Percentiles rank a stretch among this genome's conserved stretches.
Conservation (phyloP, 2,888 invertebrate genomes). For the Girardia tigrina region DNA sequence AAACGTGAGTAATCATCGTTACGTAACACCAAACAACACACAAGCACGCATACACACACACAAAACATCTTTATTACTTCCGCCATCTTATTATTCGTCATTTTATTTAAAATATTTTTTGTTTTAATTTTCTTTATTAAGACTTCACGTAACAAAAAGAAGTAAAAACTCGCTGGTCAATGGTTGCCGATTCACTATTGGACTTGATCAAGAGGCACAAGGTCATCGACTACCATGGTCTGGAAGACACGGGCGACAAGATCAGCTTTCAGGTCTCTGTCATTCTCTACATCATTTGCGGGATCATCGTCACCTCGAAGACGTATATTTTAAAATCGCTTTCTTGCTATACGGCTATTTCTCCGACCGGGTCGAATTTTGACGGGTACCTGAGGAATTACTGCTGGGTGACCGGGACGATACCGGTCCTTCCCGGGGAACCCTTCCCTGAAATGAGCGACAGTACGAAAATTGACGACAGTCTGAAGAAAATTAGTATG, state of each 20-base stretch:
- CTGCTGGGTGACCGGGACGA: neutral
- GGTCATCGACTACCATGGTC: neutral
- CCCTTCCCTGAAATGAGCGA: neutral
- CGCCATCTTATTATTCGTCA: neutral
- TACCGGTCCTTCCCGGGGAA: neutral
- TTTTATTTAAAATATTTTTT: neutral
- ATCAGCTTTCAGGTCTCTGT: neutral
- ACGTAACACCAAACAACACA: too few species aligned
- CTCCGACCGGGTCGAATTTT: neutral
- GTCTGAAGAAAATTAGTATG: neutral
- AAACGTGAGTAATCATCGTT: constrained; percentile 17
- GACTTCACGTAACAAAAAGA: neutral
- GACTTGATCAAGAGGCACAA: neutral
- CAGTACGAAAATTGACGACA: neutral
- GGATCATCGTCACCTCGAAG: neutral
- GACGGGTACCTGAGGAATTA: neutral
- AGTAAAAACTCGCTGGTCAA: neutral
- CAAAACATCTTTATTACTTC: neutral
- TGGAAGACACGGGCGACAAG: neutral
- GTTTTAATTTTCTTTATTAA: neutral
- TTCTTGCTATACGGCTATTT: neutral
- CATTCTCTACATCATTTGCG: neutral
- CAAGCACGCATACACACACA: neutral
- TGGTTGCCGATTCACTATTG: neutral
- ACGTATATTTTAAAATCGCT: neutral